Percentiles rank a stretch among this genome's conserved stretches.
Conservation (phyloP, 2,888 invertebrate species). For the Pollenia labialis region DNA sequence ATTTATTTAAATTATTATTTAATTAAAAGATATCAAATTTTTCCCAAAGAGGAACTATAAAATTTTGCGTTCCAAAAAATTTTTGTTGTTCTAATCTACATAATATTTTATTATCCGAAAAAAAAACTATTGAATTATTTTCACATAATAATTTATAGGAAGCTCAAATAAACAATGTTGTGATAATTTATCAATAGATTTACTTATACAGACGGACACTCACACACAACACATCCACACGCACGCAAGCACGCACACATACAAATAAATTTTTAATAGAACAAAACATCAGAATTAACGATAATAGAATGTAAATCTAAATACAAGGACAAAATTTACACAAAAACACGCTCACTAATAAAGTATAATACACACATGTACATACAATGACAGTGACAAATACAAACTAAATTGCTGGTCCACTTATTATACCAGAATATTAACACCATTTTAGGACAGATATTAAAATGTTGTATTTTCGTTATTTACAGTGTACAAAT, state of each 20-base stretch:
- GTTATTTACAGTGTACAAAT: slow-evolving; percentile 10
- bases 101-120: slow-evolving; percentile 22
- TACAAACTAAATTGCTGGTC: neutral
- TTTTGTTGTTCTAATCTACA: slow-evolving; percentile 5
- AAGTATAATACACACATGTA: neutral
- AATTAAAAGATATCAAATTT: slow-evolving; percentile 3
- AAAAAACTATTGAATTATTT: slow-evolving; percentile 10
- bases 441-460: slow-evolving; percentile 7
- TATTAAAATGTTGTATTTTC: slow-evolving; percentile 25
- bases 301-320: slow-evolving; percentile 24
- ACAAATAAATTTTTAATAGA: neutral
- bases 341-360: neutral
- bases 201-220: neutral
- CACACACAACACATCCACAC: neutral
- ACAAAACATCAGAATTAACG: neutral
- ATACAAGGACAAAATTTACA: slow-evolving; percentile 2
- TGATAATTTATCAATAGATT: slow-evolving; percentile 41
- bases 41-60: neutral
- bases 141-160: slow-evolving; percentile 9
- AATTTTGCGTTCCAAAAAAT: neutral
- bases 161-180: slow-evolving; percentile 12
- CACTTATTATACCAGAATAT: slow-evolving; percentile 7
- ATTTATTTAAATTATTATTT: neutral
- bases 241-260: neutral
- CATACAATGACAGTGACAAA: neutral